phyloP scores from a whole-genome alignment of 2,888 invertebrate genomes.

The Drosophila trichaetosa region DNA sequence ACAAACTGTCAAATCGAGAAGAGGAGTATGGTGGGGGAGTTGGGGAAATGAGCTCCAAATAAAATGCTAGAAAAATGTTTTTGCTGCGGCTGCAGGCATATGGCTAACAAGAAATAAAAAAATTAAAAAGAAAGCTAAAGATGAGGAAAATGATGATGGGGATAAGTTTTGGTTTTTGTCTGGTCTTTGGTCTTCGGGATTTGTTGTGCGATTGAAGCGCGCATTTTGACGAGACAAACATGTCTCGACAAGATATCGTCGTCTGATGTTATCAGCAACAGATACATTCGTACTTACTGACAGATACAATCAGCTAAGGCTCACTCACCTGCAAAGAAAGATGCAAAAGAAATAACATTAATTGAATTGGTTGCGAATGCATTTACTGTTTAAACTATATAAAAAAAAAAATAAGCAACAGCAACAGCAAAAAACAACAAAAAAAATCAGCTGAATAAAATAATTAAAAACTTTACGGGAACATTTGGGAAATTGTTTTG shows the following conservation, averaged over 20 bases:
- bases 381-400: constrained; percentile 11
- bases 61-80: constrained; percentile 27
- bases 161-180: background rate
- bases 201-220: background rate
- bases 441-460: constrained; percentile 43
- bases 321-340: constrained; percentile 52
- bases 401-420: constrained; percentile 3
- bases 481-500: constrained; percentile 61
- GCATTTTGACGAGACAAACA: constrained; percentile 1
- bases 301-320: background rate
- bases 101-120: constrained; percentile 5
- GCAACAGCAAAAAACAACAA: background rate
- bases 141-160: background rate
- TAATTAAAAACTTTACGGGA: constrained; percentile 70
- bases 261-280: background rate
- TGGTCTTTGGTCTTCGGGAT: background rate
- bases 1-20: constrained; percentile 68
- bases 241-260: constrained; percentile 3
- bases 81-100: constrained; percentile 40
- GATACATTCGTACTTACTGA: constrained; percentile 47
- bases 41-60: constrained; percentile 5
- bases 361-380: constrained; percentile 40
- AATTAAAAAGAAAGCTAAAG: constrained; percentile 1
- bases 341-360: constrained; percentile 48
- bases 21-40: background rate